These are phyloP conservation scores for Harlomillsia oculata DNA, from an alignment of 1,140 invertebrate genomes.

Conservation along the genomic window DNA sequence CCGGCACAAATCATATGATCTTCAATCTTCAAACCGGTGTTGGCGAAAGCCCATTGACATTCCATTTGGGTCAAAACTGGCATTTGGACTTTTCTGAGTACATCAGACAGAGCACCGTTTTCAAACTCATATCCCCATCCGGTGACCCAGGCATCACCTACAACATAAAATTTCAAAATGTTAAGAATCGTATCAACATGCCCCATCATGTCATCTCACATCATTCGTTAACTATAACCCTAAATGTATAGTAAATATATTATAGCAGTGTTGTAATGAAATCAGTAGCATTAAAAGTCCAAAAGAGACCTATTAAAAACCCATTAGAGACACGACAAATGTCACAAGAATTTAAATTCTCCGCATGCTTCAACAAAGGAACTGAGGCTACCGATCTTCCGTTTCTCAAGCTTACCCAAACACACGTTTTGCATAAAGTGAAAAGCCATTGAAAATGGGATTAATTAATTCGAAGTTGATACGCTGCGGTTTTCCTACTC, in stretches of 20 bases:
- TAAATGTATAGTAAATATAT: neutral
- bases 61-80: neutral
- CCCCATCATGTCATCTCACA: neutral
- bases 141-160: neutral
- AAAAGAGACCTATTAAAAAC: too few species aligned
- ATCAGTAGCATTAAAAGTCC: too few species aligned
- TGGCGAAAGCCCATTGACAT: slow-evolving; percentile 8
- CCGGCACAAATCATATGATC: slow-evolving; percentile 18
- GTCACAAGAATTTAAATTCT: too few species aligned
- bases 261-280: neutral
- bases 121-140: slow-evolving; percentile 1
- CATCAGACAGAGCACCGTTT: neutral
- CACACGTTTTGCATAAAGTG: too few species aligned
- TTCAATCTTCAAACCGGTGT: neutral
- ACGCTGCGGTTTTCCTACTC: too few species aligned
- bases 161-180: neutral
- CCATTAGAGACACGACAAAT: too few species aligned
- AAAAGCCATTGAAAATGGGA: too few species aligned
- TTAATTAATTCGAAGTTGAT: too few species aligned
- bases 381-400: too few species aligned
- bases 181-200: neutral
- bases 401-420: too few species aligned
- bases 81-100: slow-evolving; percentile 1
- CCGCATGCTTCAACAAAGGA: too few species aligned
- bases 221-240: neutral